Conservation (phyloP, 23 tunicate genomes). For the Diplosoma virens region DNA sequence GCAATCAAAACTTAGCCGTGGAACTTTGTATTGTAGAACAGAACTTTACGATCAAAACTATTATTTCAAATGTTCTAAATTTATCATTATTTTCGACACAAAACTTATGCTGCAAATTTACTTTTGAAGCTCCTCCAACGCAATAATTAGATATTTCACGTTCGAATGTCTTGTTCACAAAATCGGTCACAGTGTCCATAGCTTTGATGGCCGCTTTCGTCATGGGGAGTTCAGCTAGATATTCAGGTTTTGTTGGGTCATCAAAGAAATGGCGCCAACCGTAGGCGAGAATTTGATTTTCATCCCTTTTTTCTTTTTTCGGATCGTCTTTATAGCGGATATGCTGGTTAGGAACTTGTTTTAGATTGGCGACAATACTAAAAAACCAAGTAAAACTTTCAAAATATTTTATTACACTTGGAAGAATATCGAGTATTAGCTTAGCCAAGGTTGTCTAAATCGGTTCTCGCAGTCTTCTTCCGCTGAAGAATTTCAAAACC, state of each 20-base stretch:
- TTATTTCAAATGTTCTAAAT: no score
- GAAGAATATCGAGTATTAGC: no score
- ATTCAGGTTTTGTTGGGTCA: constrained; percentile 71
- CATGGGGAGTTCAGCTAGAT: constrained; percentile 75
- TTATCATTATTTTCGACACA: no score
- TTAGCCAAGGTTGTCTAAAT: no score
- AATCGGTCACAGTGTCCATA: constrained; percentile 75
- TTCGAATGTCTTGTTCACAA: constrained; percentile 61
- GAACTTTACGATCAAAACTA: no score
- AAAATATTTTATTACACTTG: no score
- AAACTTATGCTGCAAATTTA: no score
- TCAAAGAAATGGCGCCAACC: constrained; percentile 82
- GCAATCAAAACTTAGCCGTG: no score
- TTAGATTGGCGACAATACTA: constrained; percentile 54
- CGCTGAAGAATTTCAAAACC: no score
- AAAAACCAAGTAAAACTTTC: neutral
- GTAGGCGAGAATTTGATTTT: constrained; percentile 80
- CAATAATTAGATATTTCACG: constrained; percentile 38
- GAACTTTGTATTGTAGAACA: no score
- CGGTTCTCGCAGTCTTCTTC: no score
- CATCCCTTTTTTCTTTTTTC: constrained; percentile 50
- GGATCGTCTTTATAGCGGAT: constrained; percentile 69
- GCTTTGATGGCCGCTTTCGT: constrained; percentile 83
- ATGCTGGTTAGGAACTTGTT: constrained; percentile 79
- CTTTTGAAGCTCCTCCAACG: constrained; percentile 89